Percentiles rank a stretch among this genome's conserved stretches.
Conservation (phyloP, 1,140 invertebrate species). For the Mamestra configurata region DNA sequence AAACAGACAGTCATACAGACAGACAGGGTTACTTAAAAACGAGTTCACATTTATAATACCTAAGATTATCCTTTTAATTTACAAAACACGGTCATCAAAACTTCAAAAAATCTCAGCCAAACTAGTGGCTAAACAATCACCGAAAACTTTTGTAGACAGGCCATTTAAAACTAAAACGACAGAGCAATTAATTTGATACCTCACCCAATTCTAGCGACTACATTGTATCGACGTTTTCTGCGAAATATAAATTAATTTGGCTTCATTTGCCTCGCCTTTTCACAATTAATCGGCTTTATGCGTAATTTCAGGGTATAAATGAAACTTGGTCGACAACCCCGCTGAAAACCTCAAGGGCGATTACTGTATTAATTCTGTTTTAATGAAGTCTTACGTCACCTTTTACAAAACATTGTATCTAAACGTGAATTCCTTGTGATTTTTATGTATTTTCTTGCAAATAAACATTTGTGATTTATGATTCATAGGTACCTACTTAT, state of each 20-base stretch:
- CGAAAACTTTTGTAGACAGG: not conserved
- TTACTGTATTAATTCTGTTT: slow-evolving; percentile 21
- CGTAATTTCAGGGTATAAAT: slow-evolving; percentile 40
- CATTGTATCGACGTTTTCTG: slow-evolving; percentile 40
- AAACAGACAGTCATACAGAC: too few species aligned
- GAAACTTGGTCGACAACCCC: slow-evolving; percentile 34
- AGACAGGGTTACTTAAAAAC: too few species aligned
- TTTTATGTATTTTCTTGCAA: too few species aligned
- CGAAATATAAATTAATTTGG: slow-evolving; percentile 50
- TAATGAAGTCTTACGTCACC: slow-evolving; percentile 9
- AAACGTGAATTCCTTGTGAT: too few species aligned
- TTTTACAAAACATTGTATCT: not conserved
- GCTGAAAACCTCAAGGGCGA: slow-evolving; percentile 24
- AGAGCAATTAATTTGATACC: slow-evolving; percentile 18
- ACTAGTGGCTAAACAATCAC: not conserved
- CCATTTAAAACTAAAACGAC: slow-evolving; percentile 20
- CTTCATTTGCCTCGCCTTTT: slow-evolving; percentile 51
- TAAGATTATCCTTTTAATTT: not conserved
- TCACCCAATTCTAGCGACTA: slow-evolving; percentile 31
- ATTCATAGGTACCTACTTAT: not conserved
- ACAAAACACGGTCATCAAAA: not conserved
- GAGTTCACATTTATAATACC: not conserved
- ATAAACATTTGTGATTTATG: too few species aligned
- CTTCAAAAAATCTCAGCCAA: too few species aligned
- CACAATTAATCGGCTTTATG: slow-evolving; percentile 53